A percentile compares a stretch with the other conserved stretches of the same genome.
Evolutionary conservation across 2,888 invertebrate genomes (phyloP).

Genomic region (Pherbina coryleti): DNA sequence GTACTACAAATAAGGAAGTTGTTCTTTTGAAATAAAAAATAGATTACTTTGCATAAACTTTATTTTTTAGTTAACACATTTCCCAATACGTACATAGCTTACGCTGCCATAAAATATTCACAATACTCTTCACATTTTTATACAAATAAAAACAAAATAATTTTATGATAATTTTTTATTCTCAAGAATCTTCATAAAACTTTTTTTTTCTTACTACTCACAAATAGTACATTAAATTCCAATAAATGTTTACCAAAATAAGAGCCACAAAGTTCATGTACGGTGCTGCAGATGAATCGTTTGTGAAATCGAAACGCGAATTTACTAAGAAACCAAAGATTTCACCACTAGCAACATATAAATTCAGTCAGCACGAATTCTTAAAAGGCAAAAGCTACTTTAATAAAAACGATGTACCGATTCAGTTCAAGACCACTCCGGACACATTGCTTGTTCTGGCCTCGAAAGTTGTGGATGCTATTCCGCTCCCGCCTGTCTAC

Average conservation of each 20-base stretch:
- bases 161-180: too few species aligned
- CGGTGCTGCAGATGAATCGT: conserved; percentile 50
- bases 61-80: too few species aligned
- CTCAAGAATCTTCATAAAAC: not conserved
- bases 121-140: not conserved
- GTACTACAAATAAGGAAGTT: too few species aligned
- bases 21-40: too few species aligned
- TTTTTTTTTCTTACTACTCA: not conserved
- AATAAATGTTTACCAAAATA: not conserved
- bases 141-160: not conserved
- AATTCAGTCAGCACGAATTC: conserved; percentile 48
- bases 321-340: not conserved
- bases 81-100: too few species aligned
- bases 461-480: conserved; percentile 65
- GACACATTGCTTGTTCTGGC: conserved; percentile 70
- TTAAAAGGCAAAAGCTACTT: conserved; percentile 62
- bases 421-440: conserved; percentile 62
- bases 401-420: conserved; percentile 53
- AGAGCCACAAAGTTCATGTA: conserved; percentile 50
- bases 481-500: conserved; percentile 69
- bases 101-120: too few species aligned
- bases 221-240: not conserved
- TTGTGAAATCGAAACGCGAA: conserved; percentile 25
- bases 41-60: too few species aligned
- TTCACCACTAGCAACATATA: conserved; percentile 44